Evolutionary conservation across 2,888 invertebrate genomes (phyloP).

Genomic region (Conops quadrifasciatus): DNA sequence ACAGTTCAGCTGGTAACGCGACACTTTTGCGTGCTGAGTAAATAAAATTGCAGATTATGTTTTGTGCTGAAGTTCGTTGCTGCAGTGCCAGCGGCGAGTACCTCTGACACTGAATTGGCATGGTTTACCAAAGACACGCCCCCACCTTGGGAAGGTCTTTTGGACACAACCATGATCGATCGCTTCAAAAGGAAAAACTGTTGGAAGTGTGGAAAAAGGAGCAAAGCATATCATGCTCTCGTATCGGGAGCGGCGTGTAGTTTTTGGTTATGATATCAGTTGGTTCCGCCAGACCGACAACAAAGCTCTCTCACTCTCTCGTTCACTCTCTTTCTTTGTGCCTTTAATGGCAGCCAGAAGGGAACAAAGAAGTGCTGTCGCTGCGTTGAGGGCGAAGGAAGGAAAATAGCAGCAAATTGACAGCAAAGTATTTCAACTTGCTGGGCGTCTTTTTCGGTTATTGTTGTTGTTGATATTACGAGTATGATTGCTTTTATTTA

Average conservation of each 20-base stretch:
- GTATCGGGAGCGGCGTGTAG: too few species aligned
- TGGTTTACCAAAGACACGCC: conserved; percentile 19
- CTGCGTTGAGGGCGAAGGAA: background rate
- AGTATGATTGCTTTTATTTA: too few species aligned
- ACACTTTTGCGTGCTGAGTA: background rate
- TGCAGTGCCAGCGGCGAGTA: background rate
- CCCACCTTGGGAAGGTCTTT: background rate
- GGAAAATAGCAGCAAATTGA: background rate
- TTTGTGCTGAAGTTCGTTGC: conserved; percentile 2
- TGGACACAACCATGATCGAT: background rate
- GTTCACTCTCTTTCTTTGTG: conserved; percentile 32
- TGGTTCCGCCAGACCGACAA: background rate
- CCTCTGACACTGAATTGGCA: background rate
- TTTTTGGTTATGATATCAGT: conserved; percentile 4
- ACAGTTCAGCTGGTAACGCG: background rate
- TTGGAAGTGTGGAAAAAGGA: too few species aligned
- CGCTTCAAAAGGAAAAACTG: too few species aligned
- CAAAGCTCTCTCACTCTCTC: background rate
- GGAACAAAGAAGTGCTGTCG: conserved; percentile 11
- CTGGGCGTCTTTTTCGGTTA: conserved; percentile 30
- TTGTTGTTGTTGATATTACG: conserved; percentile 12
- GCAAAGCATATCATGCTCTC: too few species aligned
- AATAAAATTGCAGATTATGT: conserved; percentile 22
- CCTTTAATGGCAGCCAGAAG: too few species aligned
- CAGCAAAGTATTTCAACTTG: background rate